Percentiles rank a stretch among this genome's conserved stretches.
Evolutionary conservation across 2,888 invertebrate species (phyloP).

Genomic region (Cantharis rufa): DNA sequence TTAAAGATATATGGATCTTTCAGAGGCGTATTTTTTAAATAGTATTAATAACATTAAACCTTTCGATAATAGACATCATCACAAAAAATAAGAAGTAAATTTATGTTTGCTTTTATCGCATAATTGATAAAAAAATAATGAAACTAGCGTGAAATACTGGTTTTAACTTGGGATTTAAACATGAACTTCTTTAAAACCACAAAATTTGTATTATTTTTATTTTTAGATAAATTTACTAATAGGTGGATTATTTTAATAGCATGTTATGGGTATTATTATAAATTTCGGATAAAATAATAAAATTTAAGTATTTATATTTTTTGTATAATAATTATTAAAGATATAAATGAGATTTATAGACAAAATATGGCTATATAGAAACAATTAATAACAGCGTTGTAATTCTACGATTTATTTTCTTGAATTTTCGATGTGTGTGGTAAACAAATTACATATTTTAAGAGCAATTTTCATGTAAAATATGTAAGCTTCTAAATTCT

Average conservation of each 20-base stretch:
- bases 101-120: neutral
- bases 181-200: neutral
- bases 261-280: neutral
- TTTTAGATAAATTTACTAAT: neutral
- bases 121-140: neutral
- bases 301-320: neutral
- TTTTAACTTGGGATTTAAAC: neutral
- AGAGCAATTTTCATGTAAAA: neutral
- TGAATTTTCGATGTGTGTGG: neutral
- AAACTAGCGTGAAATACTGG: neutral
- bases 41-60: neutral
- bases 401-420: neutral
- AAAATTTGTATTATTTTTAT: neutral
- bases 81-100: neutral
- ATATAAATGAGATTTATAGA: neutral
- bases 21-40: neutral
- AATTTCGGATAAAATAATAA: neutral
- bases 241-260: neutral
- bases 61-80: neutral
- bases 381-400: neutral
- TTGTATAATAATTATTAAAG: neutral
- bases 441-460: neutral
- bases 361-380: neutral
- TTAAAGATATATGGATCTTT: neutral
- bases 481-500: neutral